Base-by-base conservation (phyloP, 2,113 vertebrate genomes). In the Hydropotes inermis region DNA sequence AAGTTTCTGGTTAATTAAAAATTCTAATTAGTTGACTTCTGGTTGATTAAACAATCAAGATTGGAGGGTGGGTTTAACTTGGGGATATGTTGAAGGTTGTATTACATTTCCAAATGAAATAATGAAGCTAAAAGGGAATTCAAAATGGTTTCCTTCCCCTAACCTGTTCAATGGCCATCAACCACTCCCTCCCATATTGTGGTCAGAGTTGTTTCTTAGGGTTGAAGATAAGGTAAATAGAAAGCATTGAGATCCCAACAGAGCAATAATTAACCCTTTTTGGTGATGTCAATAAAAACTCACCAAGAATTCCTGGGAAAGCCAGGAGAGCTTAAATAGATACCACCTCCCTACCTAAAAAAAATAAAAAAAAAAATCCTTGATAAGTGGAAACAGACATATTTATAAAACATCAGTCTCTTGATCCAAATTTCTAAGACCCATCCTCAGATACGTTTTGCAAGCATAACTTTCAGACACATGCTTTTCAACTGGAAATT, bases 1-100 rank as follows among this genome's bases (percentile, higher is more conserved):
- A 84, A 58, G 45, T 94, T 98, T 98, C 96, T 96, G 95, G 95
- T 93, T 98, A 97, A 97, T 94, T 97, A 95, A 97, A 89, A 95
- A 95, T 89, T 89, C 79, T 97, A 96, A 97, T 97, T 96, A 97
- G 83, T 84, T 74, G 89, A 92, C 58, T 97, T 97, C 93, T 74
- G 60, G 97, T 67, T 95, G 89, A 97, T 97, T 96, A 96, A 64
- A 91, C 84, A 90, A 87, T 89, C 89, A 87, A 89, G 95, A 67
- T 55, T 91, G 93, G 82, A 54, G 43, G 86, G 45, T 67, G 50
- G 54, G 64, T 89, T 96, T 64, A 54, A 84, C 17, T 61, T 16
- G 8, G 54, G 39, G 52, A 87, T 33, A 70, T 43, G 13, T 92
- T 74, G 30, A 81, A 82, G 5, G 47, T 96, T 45, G 64, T 76